These are phyloP conservation scores for Taurulus bubalis DNA, from an alignment of 2,113 vertebrate genomes.

Conservation along the genomic window DNA sequence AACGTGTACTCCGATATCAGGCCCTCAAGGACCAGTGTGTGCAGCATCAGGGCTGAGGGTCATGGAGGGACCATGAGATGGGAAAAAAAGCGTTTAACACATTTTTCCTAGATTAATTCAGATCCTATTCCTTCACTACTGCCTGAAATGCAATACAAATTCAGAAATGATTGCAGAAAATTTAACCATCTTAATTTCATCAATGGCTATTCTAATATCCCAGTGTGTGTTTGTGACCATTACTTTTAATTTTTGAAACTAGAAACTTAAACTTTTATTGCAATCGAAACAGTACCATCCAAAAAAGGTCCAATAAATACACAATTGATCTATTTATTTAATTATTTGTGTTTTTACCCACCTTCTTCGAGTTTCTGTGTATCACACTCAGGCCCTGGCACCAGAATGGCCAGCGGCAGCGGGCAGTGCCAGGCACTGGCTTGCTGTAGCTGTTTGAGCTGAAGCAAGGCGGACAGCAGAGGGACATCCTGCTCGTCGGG, in stretches of 20 bases:
- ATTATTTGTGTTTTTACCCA: slow-evolving; percentile 19
- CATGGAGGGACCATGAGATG: slow-evolving; percentile 19
- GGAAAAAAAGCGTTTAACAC: slow-evolving; percentile 5
- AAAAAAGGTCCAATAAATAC: no score
- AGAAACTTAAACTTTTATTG: background rate
- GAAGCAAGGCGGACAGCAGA: slow-evolving; percentile 90
- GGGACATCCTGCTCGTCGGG: slow-evolving; percentile 84
- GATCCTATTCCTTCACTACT: background rate
- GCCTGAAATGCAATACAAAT: background rate
- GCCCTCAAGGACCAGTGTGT: slow-evolving; percentile 87
- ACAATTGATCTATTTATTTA: no score
- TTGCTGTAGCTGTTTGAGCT: slow-evolving; percentile 92
- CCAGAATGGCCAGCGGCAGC: slow-evolving; percentile 88
- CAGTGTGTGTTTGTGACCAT: background rate
- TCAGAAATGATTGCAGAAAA: background rate
- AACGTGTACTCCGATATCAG: slow-evolving; percentile 89
- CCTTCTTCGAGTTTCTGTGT: slow-evolving; percentile 75
- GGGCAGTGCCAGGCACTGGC: slow-evolving; percentile 88
- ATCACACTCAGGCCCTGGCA: slow-evolving; percentile 73
- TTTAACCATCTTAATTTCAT: background rate
- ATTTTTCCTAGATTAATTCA: background rate
- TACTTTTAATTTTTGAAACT: background rate
- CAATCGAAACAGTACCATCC: no score
- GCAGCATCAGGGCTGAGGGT: slow-evolving; percentile 88
- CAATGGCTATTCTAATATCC: background rate